These are phyloP conservation scores for Amiota communis DNA, from an alignment of 2,888 invertebrate species.

Conservation along the genomic window DNA sequence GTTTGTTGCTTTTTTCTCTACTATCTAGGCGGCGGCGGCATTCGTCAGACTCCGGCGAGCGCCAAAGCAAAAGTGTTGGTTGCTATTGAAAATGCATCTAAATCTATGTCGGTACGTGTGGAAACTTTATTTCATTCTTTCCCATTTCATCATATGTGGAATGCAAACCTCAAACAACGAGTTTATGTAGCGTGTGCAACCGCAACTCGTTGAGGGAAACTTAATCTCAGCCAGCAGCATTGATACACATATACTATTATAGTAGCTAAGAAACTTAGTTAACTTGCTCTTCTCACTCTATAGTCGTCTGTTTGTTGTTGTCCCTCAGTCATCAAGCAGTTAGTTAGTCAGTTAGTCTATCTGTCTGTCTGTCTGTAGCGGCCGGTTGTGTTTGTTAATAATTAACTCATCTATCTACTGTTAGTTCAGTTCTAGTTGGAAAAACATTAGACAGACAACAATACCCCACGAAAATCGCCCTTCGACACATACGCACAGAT, in stretches of 20 bases:
- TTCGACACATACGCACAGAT: too few relatives aligned
- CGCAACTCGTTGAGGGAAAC: constrained; percentile 32
- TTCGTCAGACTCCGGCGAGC: constrained; percentile 53
- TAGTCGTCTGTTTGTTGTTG: not conserved
- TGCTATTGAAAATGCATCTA: not conserved
- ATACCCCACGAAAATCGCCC: not conserved
- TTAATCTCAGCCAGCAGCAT: constrained; percentile 32
- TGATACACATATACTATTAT: too few relatives aligned
- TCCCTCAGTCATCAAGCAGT: too few relatives aligned
- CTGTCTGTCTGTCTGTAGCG: not conserved
- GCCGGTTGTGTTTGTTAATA: constrained; percentile 21
- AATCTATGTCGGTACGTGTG: constrained; percentile 5
- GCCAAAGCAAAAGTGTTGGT: constrained; percentile 56
- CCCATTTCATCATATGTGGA: constrained; percentile 24
- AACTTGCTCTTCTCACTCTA: constrained; percentile 3
- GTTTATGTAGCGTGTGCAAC: constrained; percentile 51
- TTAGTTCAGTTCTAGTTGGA: not conserved
- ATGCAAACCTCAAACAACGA: constrained; percentile 28
- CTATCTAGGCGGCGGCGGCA: not conserved
- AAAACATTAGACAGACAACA: not conserved
- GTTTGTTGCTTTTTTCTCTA: too few relatives aligned
- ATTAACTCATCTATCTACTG: constrained; percentile 17
- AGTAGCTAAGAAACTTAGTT: constrained; percentile 21
- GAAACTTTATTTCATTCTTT: constrained; percentile 6
- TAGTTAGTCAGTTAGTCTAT: too few relatives aligned